Base-by-base conservation (phyloP, 2,888 invertebrate genomes). In the Phalera bucephala region DNA sequence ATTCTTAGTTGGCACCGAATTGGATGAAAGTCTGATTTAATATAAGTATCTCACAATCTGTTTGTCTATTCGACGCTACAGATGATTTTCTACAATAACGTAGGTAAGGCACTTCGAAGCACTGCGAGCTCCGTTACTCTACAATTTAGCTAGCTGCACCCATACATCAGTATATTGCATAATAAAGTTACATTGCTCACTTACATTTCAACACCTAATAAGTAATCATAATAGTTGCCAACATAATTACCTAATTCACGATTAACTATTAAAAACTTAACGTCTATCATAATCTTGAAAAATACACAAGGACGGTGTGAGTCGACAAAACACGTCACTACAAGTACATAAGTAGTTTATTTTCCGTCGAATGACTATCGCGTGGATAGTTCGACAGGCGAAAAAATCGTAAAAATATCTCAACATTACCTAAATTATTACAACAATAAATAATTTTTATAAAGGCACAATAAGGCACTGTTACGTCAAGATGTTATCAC, bases 281-380 rank as follows among this genome's bases (percentile, higher is more conserved):
- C 73, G 68, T 69, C 80, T 85, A 85, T 62, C 70, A 82, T 86
- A 88, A 88, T 89, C 88, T 88, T 87, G 79, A 83, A 85, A 81
- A 85, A 85, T 87, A 82, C 81, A 82, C 84, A 85, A 87, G 89
- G 89, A 89, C 89, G 89, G 88, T 87, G 87, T 86, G 85, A 85
- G 80, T 83, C 81, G 83, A 81, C 80, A 82, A 80, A 80, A 77
- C 77, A 78, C 71, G 65, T 74, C 65, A 73, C 72, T 76, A 79
- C 73, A 68, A 80, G 67, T 70, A 71, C 60, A 69, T 75, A 82
- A 79, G 76, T 82, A 83, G 71, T 76, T 78, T 69, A 72, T 72
- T 72, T 35, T 69, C 65, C 72, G 74, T 72, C 71, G 71, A 69
- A 72, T 72, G 64, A 76, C 68, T 74, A 78, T 71, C 70, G 72